A percentile compares a stretch with the other conserved stretches of the same genome.
These are phyloP conservation scores for Hoplodrina blanda DNA, from an alignment of 2,888 invertebrate genomes.

Conservation along the genomic window DNA sequence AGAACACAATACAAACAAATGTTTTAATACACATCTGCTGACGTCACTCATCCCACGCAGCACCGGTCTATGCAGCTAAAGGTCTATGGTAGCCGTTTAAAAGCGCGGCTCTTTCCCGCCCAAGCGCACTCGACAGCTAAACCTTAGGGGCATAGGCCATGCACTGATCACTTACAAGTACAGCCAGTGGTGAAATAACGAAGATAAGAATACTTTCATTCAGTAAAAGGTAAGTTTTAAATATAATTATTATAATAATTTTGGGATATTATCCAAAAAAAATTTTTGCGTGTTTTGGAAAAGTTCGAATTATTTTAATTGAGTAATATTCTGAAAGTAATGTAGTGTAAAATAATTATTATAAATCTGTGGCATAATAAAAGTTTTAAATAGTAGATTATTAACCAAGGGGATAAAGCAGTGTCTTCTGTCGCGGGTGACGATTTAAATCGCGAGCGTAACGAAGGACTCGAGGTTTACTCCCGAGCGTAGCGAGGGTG, in stretches of 20 bases:
- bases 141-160: slow-evolving; percentile 68
- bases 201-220: slow-evolving; percentile 16
- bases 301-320: not conserved
- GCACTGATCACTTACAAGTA: slow-evolving; percentile 60
- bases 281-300: not conserved
- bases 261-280: not conserved
- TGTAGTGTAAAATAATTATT: not conserved
- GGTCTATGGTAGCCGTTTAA: slow-evolving; percentile 81
- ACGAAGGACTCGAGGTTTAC: too few species aligned
- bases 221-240: slow-evolving; percentile 33
- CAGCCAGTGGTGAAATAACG: slow-evolving; percentile 40
- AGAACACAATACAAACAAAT: slow-evolving; percentile 28
- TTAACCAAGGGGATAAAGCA: too few species aligned
- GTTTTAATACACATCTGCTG: slow-evolving; percentile 35
- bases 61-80: slow-evolving; percentile 62
- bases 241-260: not conserved
- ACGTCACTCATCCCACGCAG: slow-evolving; percentile 78
- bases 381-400: too few species aligned
- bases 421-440: too few species aligned
- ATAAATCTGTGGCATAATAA: not conserved
- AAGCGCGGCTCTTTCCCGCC: slow-evolving; percentile 82
- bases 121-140: slow-evolving; percentile 79
- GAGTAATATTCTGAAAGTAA: not conserved
- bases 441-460: too few species aligned
- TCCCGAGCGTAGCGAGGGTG: too few species aligned